Evolutionary conservation across 2,113 vertebrate genomes (phyloP), one percentile per base, ranked within the genome.

Genomic region (Mohoua ochrocephala): DNA sequence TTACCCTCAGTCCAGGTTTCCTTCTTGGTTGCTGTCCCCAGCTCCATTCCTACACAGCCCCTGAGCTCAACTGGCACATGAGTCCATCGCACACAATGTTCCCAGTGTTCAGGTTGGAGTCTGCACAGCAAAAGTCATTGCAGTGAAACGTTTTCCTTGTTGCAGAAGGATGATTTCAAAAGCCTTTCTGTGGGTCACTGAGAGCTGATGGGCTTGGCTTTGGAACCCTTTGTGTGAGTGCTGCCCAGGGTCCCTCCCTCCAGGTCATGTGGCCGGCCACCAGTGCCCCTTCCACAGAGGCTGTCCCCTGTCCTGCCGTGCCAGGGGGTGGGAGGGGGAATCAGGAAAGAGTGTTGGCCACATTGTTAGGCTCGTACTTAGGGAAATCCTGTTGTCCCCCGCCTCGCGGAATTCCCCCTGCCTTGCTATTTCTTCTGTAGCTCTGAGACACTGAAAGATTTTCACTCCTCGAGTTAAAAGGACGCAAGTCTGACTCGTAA

Each of bases 301-400:
- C 33, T 82, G 23, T 78, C 41, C 33, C 65, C 79, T 12, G 0
- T 44, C 31, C 39, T 0, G 1, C 50, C 7, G 1, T 9, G 24
- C 57, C 14, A 22, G 59, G n/a, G 53, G 27, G 27, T 22, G 44
- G 18, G 5, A n/a, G 39, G 39, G 57, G 33, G 12, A 59, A 59
- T 57, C 1, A 0, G 52, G 31, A 73, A 81, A 63, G 33, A 8
- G 0, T 17, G 9, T 26, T 85, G 83, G 35, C 37, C 1, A 2
- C 75, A 64, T 94, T 73, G 77, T 89, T 82, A 47, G 27, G 10
- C 71, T 86, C 3, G 1, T 65, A 60, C 92, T 83, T 78, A 87
- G 94, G 95, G 95, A 95, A 87, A 91, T 97, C 94, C 89, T 95
- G 93, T 95, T 94, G 67, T 92, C 87, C 87, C 74, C 28, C 0